Base-by-base conservation (phyloP, 1,140 invertebrate genomes). In the Drosophila kepulauana region DNA sequence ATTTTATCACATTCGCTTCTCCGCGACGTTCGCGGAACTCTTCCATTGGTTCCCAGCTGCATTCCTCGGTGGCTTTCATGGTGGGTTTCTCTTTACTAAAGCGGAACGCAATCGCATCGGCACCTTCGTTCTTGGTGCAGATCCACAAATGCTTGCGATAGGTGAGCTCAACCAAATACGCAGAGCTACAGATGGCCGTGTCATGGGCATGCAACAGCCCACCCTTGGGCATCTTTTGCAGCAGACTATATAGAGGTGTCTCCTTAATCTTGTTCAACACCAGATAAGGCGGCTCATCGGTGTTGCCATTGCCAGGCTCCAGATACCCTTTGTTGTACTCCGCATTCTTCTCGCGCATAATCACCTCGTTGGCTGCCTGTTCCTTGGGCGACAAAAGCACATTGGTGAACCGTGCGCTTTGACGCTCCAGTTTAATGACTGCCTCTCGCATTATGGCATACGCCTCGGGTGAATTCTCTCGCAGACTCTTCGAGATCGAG, bases 171-270 rank as follows among this genome's bases (percentile, higher is more conserved):
- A 89, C 69, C 0, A 90, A 62, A 85, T 94, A 97, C 45, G 96
- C 94, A 0, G 93, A 90, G 13, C 95, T 95, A 2, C 94, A 94
- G 0, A 96, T 92, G 0, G 95, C 94, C 25, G 94, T 94, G 63
- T 97, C 95, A 73, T 97, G 96, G 0, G 94, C 93, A 87, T 97
- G 97, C 0, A 97, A 93, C 0, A 95, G 94, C 0, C 94, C 95
- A 10, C 96, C 96, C 93, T 96, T 96, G 1, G 96, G 96, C 93
- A 96, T 94, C n/a, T 93, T 92, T 72, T 94, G 92, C 7, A 97
- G 95, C 5, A 97, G 93, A 51, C 94, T 82, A 73, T 95, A 97
- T 0, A 97, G 94, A 65, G 94, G 91, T 0, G 96, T 96, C 0
- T 93, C 75, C 1, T 94, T 93, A 15, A 97, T 96, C 4, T 93